These are phyloP conservation scores for Escarpia spicata DNA, from an alignment of 2,888 invertebrate species.

Conservation along the genomic window DNA sequence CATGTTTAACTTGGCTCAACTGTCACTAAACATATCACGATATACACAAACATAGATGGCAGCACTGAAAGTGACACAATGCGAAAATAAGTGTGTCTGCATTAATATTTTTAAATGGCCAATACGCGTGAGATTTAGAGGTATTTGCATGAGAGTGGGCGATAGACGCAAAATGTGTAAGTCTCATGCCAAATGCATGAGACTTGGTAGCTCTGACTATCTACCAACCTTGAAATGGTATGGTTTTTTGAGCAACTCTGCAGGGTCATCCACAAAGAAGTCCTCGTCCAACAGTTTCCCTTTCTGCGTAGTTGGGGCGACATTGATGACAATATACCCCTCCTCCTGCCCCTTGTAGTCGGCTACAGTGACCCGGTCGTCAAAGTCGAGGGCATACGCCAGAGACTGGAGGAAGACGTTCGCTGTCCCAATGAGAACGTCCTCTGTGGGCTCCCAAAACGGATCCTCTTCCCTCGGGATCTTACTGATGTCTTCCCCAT, in stretches of 20 bases:
- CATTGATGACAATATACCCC: conserved; percentile 56
- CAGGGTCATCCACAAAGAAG: conserved; percentile 62
- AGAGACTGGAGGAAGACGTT: conserved; percentile 65
- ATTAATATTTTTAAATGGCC: no score
- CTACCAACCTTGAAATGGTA: conserved; percentile 62
- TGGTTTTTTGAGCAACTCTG: conserved; percentile 58
- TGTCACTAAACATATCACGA: no score
- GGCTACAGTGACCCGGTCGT: conserved; percentile 60
- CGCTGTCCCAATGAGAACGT: conserved; percentile 62
- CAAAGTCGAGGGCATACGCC: conserved; percentile 64
- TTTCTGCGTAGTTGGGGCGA: conserved; percentile 59
- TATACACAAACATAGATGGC: no score
- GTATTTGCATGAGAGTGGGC: no score
- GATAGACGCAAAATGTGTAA: no score
- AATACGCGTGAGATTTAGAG: no score
- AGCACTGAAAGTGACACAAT: no score
- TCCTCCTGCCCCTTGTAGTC: conserved; percentile 66
- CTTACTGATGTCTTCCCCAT: conserved; percentile 57
- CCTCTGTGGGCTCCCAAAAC: conserved; percentile 66
- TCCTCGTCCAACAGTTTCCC: conserved; percentile 62
- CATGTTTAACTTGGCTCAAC: no score
- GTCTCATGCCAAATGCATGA: no score
- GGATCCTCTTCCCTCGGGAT: conserved; percentile 62
- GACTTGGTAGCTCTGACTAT: not conserved
- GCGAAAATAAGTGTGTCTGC: no score